A percentile compares a stretch with the other conserved stretches of the same genome.
Evolutionary conservation across 1,140 invertebrate genomes (phyloP).

Genomic region (Cydia fagiglandana): DNA sequence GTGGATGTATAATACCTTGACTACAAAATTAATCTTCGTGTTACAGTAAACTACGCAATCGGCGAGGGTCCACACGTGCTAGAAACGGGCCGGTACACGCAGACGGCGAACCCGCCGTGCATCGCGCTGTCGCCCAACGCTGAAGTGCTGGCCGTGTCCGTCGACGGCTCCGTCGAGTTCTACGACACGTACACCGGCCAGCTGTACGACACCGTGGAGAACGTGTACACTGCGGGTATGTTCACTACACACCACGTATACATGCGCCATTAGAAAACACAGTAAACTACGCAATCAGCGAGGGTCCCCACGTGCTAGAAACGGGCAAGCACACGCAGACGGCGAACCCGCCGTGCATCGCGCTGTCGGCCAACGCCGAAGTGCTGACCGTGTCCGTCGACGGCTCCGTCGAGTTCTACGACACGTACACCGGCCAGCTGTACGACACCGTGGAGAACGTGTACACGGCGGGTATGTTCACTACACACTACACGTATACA

Average conservation of each 20-base stretch:
- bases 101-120: slow-evolving; percentile 67
- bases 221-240: slow-evolving; percentile 80
- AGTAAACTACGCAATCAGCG: slow-evolving; percentile 89
- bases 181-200: slow-evolving; percentile 84
- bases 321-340: slow-evolving; percentile 81
- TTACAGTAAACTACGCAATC: slow-evolving; percentile 87
- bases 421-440: slow-evolving; percentile 81
- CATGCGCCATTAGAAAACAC: slow-evolving; percentile 31
- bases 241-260: slow-evolving; percentile 22
- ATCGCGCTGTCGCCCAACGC: slow-evolving; percentile 88
- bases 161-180: slow-evolving; percentile 82
- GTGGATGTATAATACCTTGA: too few species aligned
- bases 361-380: slow-evolving; percentile 88
- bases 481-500: too few species aligned
- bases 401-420: slow-evolving; percentile 85
- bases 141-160: slow-evolving; percentile 86
- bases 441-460: slow-evolving; percentile 85
- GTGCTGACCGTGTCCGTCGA: slow-evolving; percentile 85
- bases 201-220: slow-evolving; percentile 83
- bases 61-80: slow-evolving; percentile 88
- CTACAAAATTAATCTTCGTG: neutral
- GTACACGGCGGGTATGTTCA: slow-evolving; percentile 74
- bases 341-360: slow-evolving; percentile 77
- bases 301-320: slow-evolving; percentile 86
- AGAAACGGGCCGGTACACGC: slow-evolving; percentile 81